Conservation (phyloP, 2,797 vertebrate genomes). For the Tenualosa ilisha region DNA sequence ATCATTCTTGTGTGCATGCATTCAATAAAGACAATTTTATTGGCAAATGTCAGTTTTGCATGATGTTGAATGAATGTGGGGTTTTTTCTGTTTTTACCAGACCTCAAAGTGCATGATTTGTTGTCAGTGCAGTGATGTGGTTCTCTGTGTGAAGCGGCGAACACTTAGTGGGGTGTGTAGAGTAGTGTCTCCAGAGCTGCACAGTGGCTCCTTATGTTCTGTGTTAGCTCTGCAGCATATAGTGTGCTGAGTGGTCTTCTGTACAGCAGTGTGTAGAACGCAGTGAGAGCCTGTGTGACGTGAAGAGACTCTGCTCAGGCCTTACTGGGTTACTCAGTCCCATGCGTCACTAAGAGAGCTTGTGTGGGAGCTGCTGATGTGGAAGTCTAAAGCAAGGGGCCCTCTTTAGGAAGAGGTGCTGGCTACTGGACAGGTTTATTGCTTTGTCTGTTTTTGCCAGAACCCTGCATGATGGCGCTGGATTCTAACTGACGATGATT, state of each 20-base stretch:
- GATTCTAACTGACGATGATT: not conserved
- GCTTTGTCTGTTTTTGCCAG: not conserved
- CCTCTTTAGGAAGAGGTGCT: not conserved
- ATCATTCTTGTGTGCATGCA: slow-evolving; percentile 4
- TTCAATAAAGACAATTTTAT: not conserved
- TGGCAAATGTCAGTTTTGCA: not conserved
- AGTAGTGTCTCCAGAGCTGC: not conserved
- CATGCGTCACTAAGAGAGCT: not conserved
- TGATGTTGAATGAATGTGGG: not conserved
- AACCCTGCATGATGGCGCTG: not conserved
- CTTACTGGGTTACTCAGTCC: not conserved
- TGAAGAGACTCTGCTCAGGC: not conserved
- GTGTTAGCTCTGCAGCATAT: too few relatives aligned
- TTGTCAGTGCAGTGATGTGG: not conserved
- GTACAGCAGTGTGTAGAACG: not conserved
- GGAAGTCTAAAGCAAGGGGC: not conserved
- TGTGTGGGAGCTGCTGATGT: not conserved
- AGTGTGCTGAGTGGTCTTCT: not conserved
- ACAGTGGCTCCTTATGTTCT: not conserved
- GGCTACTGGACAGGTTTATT: not conserved
- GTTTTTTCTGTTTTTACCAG: not conserved
- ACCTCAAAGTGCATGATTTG: not conserved
- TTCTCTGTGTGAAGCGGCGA: not conserved
- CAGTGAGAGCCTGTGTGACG: not conserved
- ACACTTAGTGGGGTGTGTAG: not conserved